Base-by-base conservation (phyloP, 2,113 vertebrate genomes). In the Plecturocebus donacophilus region DNA sequence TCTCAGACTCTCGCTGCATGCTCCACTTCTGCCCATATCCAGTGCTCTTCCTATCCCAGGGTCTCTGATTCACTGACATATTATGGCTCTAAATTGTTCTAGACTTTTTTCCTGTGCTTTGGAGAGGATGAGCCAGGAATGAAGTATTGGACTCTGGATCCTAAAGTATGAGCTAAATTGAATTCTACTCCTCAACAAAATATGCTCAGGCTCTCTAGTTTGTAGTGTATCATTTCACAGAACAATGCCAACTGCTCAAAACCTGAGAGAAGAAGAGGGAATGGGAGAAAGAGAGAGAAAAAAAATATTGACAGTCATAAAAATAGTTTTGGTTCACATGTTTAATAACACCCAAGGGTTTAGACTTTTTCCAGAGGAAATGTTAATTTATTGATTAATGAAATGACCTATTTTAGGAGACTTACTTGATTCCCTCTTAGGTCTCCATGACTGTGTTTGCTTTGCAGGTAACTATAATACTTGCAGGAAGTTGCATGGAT, bases 1-100 rank as follows among this genome's bases (percentile, higher is more conserved):
- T 40, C 35, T 35, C 21, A 54, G 40, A 14, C 3, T 2, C 35
- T 32, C 42, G 19, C 54, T 75, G 12, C 4, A 17, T 17, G 64
- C 27, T 49, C 9, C 2, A 8, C 0, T 25, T 9, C 35, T 82
- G 35, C 1, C 3, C 2, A 38, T 2, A 8, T 19, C 5, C 16
- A 42, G 8, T 1, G 1, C 4, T 73, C 17, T 32, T 4, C 27
- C 30, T 52, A 21, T 71, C 23, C 30, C 76, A 52, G 30, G 0
- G 42, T 52, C 10, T 58, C 40, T 47, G 35, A 13, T 19, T 90
- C 75, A 73, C 17, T 35, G 23, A 9, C 20, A 5, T 8, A 35
- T 56, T 27, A 30, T 30, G 5, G 6, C 49, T 87, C 16, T n/a
- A 66, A 25, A 8, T 40, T 89, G 10, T 30, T 73, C 30, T 61